Evolutionary conservation across 2,888 invertebrate species (phyloP).

Genomic region (Reticulitermes lucifugus): DNA sequence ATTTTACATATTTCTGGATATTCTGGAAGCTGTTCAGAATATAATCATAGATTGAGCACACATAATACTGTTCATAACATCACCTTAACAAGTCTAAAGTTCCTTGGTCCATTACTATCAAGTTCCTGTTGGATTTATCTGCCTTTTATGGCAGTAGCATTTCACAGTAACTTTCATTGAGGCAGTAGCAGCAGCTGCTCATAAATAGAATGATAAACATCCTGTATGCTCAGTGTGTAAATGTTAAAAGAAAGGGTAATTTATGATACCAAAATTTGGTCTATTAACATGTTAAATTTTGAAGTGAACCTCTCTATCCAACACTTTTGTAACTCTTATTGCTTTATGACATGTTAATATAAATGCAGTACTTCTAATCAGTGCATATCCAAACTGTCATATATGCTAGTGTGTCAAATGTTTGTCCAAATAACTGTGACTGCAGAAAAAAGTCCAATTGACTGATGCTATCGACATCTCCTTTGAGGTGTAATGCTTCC

Average conservation of each 20-base stretch:
- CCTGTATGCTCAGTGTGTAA: background rate
- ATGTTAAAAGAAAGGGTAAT: background rate
- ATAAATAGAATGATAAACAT: background rate
- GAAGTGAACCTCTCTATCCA: background rate
- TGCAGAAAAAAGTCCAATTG: too few relatives aligned
- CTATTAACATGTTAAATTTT: background rate
- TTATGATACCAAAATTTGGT: background rate
- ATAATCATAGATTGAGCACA: background rate
- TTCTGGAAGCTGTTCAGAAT: background rate
- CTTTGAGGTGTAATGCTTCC: too few relatives aligned
- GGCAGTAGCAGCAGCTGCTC: background rate
- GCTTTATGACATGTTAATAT: background rate
- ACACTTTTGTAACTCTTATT: background rate
- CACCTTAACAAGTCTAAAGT: constrained; percentile 28
- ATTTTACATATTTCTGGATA: background rate
- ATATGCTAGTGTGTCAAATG: background rate
- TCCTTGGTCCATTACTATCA: constrained; percentile 25
- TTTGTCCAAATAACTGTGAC: background rate
- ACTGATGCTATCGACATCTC: too few relatives aligned
- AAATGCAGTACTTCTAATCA: background rate
- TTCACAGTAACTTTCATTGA: too few relatives aligned
- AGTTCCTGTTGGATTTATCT: background rate
- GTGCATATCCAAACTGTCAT: background rate
- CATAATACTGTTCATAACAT: background rate
- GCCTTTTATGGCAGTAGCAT: background rate